Evolutionary conservation across 2,113 vertebrate genomes (phyloP), one percentile per base, ranked within the genome.

Genomic region (Carettochelys insculpta): DNA sequence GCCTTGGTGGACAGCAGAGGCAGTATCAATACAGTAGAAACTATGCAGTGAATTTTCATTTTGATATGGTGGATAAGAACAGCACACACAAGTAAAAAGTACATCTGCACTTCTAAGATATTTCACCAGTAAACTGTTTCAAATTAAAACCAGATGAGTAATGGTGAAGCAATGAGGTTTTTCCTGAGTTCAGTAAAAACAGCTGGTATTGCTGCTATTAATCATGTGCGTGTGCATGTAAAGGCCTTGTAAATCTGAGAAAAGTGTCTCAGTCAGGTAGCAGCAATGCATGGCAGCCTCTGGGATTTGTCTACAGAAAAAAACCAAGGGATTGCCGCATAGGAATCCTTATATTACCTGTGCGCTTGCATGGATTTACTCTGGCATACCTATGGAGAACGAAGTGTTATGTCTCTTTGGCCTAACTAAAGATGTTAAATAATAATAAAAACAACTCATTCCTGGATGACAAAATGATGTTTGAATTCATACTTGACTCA

Each of bases 91-190:
- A 43, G 71, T 90, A 90, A 96, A 95, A 90, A 85, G 88, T 91
- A 94, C 85, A 91, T 96, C 84, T 93, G 86, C 47, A 88, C 43
- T 93, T 90, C 61, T 65, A 80, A 80, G 65, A 48, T 47, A n/a
- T 93, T 95, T 96, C 85, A 94, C 91, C 87, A 85, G 86, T 56
- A 90, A 80, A 87, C 20, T 61, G 78, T 89, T 95, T 94, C 83
- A 92, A 91, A 95, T 97, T 93, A 95, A 94, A 93, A 20, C 48
- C 92, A 90, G 82, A 96, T 86, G 88, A 96, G 77, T 87, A 93
- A 93, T 58, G 82, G 77, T 88, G 92, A 92, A 93, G 45, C 85
- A 94, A 73, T 68, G 77, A 68, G 45, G 43, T 85, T 88, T 94
- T 96, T 80, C 54, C 43, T 78, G 38, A 50, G 51, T 96, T 95